Evolutionary conservation across 1,140 invertebrate species (phyloP).

Genomic region (Tetramorium parvispinum): DNA sequence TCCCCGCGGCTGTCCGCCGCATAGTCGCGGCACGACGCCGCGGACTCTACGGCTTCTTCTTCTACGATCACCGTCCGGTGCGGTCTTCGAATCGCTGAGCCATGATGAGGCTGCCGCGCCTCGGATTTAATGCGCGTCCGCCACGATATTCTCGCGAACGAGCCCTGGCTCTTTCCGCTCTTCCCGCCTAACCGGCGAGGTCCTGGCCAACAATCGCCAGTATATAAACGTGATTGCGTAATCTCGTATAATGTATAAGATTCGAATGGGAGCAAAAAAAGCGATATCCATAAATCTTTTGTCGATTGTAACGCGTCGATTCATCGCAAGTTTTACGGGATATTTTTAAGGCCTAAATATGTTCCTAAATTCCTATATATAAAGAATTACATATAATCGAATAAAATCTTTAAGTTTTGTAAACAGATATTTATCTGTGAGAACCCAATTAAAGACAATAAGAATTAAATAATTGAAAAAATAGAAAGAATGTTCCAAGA

Average conservation of each 20-base stretch:
- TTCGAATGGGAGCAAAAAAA: constrained; percentile 4
- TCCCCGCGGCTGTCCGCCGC: constrained; percentile 36
- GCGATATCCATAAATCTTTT: background rate
- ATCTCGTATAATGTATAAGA: constrained; percentile 10
- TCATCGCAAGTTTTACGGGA: background rate
- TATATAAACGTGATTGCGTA: background rate
- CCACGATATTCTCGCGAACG: constrained; percentile 32
- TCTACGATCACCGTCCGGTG: constrained; percentile 30
- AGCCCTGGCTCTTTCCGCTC: background rate
- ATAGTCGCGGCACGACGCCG: constrained; percentile 24
- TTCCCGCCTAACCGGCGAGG: constrained; percentile 13
- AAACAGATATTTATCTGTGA: background rate
- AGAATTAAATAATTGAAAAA: background rate
- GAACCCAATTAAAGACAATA: background rate
- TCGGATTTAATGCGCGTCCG: constrained; percentile 12
- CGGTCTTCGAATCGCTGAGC: constrained; percentile 60
- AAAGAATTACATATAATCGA: too few species aligned
- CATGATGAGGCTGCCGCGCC: constrained; percentile 50
- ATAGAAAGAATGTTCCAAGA: too few species aligned
- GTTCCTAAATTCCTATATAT: too few species aligned
- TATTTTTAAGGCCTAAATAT: background rate
- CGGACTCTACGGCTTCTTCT: constrained; percentile 28
- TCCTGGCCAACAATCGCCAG: constrained; percentile 3
- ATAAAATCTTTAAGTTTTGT: background rate
- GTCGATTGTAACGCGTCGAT: background rate